These are phyloP conservation scores for Diadema setosum DNA, from an alignment of 35 echinoderm and acorn worm species.

Conservation along the genomic window DNA sequence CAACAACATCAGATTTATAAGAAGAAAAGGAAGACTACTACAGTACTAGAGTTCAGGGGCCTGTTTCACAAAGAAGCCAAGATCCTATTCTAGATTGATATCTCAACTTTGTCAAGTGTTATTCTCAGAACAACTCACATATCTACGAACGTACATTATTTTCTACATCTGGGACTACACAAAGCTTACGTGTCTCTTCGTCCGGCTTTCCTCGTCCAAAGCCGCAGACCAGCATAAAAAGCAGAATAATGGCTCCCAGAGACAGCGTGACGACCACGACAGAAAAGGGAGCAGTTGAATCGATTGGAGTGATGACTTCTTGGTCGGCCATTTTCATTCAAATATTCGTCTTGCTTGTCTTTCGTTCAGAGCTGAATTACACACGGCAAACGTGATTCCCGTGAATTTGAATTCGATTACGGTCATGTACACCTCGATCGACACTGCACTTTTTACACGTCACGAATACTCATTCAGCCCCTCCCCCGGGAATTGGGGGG, in stretches of 20 bases:
- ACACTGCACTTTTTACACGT: no score
- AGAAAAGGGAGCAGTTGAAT: conserved; percentile 18
- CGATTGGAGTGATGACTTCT: not conserved
- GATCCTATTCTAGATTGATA: not conserved
- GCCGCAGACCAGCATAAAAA: conserved; percentile 73
- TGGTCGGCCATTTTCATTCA: not conserved
- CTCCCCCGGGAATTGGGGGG: no score
- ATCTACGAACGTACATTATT: not conserved
- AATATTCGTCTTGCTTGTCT: no score
- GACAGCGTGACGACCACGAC: conserved; percentile 60
- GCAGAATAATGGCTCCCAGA: conserved; percentile 48
- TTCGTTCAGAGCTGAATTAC: no score
- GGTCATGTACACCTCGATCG: no score
- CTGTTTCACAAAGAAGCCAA: not conserved
- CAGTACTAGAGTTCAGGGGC: not conserved
- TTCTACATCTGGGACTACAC: not conserved
- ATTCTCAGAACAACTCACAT: not conserved
- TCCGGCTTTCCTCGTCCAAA: conserved; percentile 21
- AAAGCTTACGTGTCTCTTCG: not conserved
- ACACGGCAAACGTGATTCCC: no score
- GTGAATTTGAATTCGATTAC: no score
- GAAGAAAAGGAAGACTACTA: not conserved
- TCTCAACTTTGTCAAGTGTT: not conserved
- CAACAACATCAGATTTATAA: not conserved
- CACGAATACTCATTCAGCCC: no score